Percentiles rank a stretch among this genome's conserved stretches.
These are phyloP conservation scores for Crossocerus cetratus DNA, from an alignment of 2,888 invertebrate species.

Conservation along the genomic window DNA sequence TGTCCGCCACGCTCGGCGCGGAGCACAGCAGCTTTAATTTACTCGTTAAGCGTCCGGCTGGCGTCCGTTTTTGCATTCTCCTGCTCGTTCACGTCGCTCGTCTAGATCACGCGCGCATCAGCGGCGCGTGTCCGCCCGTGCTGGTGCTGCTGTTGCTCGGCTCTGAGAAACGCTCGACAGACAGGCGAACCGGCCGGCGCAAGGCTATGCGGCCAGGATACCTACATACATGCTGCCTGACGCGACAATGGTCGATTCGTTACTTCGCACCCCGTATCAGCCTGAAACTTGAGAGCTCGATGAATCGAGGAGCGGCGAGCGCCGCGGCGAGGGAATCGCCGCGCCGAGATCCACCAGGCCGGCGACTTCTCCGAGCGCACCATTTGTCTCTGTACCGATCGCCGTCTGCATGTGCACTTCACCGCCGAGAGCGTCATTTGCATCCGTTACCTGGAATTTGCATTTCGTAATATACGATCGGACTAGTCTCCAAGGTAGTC, in stretches of 20 bases:
- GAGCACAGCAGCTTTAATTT: neutral
- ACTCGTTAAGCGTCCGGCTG: constrained; percentile 1
- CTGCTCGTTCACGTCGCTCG: constrained; percentile 39
- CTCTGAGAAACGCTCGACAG: constrained; percentile 27
- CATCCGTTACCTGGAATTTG: too few relatives aligned
- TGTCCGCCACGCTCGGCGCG: neutral
- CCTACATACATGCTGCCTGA: constrained; percentile 22
- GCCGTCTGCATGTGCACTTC: too few relatives aligned
- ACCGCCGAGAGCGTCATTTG: too few relatives aligned
- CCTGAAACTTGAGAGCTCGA: constrained; percentile 16
- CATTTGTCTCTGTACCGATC: constrained; percentile 61
- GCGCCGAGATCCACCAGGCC: too few relatives aligned
- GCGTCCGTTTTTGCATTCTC: constrained; percentile 36
- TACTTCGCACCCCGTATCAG: constrained; percentile 49
- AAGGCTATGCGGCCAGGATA: too few relatives aligned
- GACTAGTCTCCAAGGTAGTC: too few relatives aligned
- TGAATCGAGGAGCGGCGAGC: constrained; percentile 33
- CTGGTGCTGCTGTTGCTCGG: constrained; percentile 3
- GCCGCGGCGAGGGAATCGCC: constrained; percentile 39
- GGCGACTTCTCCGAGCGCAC: constrained; percentile 28
- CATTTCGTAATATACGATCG: too few relatives aligned
- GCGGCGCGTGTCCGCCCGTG: neutral
- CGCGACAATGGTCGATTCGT: constrained; percentile 62
- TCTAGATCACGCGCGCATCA: constrained; percentile 33
- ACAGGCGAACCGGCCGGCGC: constrained; percentile 19